Evolutionary conservation across 2,113 vertebrate species (phyloP), one percentile per base, ranked within the genome.

Genomic region (Anoura caudifer): DNA sequence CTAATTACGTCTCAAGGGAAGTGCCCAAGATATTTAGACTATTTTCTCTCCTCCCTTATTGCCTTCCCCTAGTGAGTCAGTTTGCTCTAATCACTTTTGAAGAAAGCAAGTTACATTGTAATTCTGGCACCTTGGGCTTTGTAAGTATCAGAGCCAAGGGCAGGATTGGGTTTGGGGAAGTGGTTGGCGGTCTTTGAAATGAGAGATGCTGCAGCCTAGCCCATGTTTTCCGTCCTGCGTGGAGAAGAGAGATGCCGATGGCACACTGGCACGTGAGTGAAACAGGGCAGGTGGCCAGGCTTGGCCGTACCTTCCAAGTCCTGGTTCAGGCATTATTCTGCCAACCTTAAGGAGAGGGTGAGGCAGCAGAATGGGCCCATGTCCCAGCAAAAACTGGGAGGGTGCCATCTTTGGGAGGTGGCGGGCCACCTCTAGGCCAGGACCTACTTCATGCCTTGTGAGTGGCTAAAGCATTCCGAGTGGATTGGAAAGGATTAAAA

Each of bases 321-420:
- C 47, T 14, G 33, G 65, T 4, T 8, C 28, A 7, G 22, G n/a
- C 50, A 0, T 10, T 15, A n/a, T 31, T 45, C 72, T 28, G 52
- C 13, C 4, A 31, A 17, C 26, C 24, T 1, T 2, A 15, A 73
- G 45, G 43, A n/a, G 84, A n/a, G 26, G 6, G 31, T 9, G 36
- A 31, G 50, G 67, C 2, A 22, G 24, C 4, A 4, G 59, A 72
- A 33, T 33, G 20, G 33, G 33, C 43, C 38, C 33, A 0, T 0
- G 24, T 4, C 0, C 41, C 56, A 8, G 1, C 5, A 3, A 1
- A 36, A 31, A 6, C 54, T 7, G 5, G 0, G 33, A 52, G 24
- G 36, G 13, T 0, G 0, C 45, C n/a, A 2, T 63, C 45, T 7
- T 12, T 4, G 43, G 63, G 3, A 0, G 0, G 0, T 0, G 14